Evolutionary conservation across 2,888 invertebrate genomes (phyloP).

Genomic region (Noctua fimbriata): DNA sequence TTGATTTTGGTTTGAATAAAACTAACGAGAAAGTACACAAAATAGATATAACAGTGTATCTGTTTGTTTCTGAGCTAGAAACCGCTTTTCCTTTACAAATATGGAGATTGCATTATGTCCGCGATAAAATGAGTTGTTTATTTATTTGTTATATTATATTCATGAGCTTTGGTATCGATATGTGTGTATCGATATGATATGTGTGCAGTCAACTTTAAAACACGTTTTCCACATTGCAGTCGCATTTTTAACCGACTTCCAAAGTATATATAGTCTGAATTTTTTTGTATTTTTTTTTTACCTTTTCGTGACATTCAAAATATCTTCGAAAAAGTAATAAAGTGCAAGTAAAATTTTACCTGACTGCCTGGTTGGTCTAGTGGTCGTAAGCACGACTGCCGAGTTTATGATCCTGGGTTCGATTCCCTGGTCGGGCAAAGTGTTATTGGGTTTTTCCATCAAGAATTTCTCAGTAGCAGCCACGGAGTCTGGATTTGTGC

Average conservation of each 20-base stretch:
- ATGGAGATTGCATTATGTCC: constrained; percentile 37
- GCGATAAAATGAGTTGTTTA: constrained; percentile 31
- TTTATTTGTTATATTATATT: constrained; percentile 7
- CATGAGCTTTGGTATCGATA: constrained; percentile 7
- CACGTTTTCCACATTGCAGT: background rate
- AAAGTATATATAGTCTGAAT: no score
- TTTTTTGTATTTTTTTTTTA: no score
- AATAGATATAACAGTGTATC: constrained; percentile 46
- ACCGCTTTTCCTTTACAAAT: constrained; percentile 55
- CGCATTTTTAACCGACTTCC: no score
- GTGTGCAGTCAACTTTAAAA: background rate
- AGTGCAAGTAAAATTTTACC: background rate
- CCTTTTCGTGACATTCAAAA: background rate
- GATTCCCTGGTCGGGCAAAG: background rate
- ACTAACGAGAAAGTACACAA: constrained; percentile 54
- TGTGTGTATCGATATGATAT: constrained; percentile 13
- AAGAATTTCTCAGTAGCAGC: no score
- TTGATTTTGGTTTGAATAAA: constrained; percentile 19
- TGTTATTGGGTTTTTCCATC: background rate
- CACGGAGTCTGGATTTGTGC: no score
- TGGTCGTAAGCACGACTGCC: no score
- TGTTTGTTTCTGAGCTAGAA: constrained; percentile 53
- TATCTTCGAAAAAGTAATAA: background rate
- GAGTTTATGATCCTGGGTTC: no score
- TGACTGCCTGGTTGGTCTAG: background rate